phyloP scores from a whole-genome alignment of 2,113 vertebrate genomes.

The Brachirus orientalis region DNA sequence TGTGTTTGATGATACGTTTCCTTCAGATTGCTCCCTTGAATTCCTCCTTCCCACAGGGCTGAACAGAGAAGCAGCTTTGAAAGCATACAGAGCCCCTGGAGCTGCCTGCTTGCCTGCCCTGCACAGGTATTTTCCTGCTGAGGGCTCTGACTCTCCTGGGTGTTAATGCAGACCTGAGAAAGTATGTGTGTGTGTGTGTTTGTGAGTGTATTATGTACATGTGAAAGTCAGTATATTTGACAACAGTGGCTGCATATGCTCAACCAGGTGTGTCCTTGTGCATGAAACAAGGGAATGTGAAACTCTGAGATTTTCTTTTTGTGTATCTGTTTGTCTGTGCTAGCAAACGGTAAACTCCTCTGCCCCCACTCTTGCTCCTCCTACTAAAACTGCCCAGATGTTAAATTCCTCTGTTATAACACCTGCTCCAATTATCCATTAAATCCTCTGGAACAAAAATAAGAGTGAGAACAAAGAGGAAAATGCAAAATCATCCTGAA shows the following conservation, averaged over 20 bases:
- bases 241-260: conserved; percentile 13
- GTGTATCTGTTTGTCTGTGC: conserved; percentile 30
- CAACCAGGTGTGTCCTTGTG: conserved; percentile 22
- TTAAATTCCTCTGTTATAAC: conserved; percentile 48
- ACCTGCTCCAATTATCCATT: conserved; percentile 82
- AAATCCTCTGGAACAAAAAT: conserved; percentile 50
- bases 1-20: conserved; percentile 32
- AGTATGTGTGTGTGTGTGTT: not conserved
- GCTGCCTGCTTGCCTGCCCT: conserved; percentile 48
- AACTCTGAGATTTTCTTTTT: conserved; percentile 10
- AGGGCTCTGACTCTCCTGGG: conserved; percentile 36
- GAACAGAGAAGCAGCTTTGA: conserved; percentile 25
- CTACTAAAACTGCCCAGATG: conserved; percentile 56
- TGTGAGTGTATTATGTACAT: conserved; percentile 4
- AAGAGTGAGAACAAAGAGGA: not conserved
- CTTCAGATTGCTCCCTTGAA: conserved; percentile 40
- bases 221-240: conserved; percentile 10
- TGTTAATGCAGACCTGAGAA: conserved; percentile 5
- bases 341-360: not conserved
- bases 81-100: conserved; percentile 38
- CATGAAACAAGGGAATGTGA: conserved; percentile 11
- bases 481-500: conserved; percentile 18
- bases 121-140: conserved; percentile 20
- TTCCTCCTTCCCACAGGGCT: conserved; percentile 21
- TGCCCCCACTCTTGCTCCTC: not conserved